Evolutionary conservation across 2,113 vertebrate species (phyloP), one percentile per base, ranked within the genome.

Genomic region (Corvus hawaiiensis): DNA sequence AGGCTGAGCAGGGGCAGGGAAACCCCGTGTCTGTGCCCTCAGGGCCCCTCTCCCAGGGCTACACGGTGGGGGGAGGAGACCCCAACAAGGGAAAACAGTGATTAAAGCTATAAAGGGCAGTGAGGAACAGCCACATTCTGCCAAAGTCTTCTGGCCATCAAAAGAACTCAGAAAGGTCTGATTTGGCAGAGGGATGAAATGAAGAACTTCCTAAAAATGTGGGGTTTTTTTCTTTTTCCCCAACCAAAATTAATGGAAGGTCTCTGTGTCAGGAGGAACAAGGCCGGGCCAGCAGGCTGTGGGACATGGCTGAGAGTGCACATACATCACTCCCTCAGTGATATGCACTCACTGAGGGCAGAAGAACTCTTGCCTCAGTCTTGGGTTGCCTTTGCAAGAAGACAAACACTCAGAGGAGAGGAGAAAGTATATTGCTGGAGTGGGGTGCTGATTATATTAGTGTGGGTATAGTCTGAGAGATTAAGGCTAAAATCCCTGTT

Each of bases 391-490:
- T 77, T 49, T 74, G 24, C 56, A 46, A 71, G 69, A 71, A 68
- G 67, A 41, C 5, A 16, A 21, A 9, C 8, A 39, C 9, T 9
- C 39, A 27, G 48, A 84, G 33, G 13, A 39, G 6, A 59, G 37
- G 51, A 91, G 46, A 49, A 49, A 55, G 33, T 52, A 49, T 21
- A 3, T 7, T 11, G 20, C 59, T 43, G 41, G 43, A 52, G 39
- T 30, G 21, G 33, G 23, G 6, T 62, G 46, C n/a, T 84, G 87
- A 6, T 43, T 63, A 24, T 54, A 35, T 20, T 43, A 81, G 32
- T 35, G 9, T 2, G 23, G 28, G 12, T 0, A 0, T 5, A 77
- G 39, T 28, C 52, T 0, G 1, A 43, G 73, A 77, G 5, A 14
- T 27, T 43, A 43, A 43, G 35, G 24, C 13, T 69, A 59, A 84